A percentile compares a stretch with the other conserved stretches of the same genome.
Conservation (phyloP, 2,888 invertebrate genomes). For the Chrysotoxum bicinctum region DNA sequence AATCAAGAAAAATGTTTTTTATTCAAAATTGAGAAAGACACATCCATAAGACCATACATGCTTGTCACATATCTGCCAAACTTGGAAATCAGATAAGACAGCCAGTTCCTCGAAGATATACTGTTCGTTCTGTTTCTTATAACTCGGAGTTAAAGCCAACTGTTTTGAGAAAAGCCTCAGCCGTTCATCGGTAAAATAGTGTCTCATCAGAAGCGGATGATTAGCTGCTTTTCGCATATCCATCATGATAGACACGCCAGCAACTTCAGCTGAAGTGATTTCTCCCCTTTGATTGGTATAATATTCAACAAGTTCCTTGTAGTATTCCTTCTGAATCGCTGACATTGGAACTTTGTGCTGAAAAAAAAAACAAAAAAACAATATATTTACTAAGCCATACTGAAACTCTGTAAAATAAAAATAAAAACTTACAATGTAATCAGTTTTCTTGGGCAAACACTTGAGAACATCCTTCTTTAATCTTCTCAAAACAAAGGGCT, state of each 20-base stretch:
- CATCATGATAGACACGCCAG: slow-evolving; percentile 93
- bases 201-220: slow-evolving; percentile 93
- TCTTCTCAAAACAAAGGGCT: slow-evolving; percentile 95
- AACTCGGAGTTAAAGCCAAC: slow-evolving; percentile 86
- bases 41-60: slow-evolving; percentile 81
- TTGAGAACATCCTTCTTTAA: slow-evolving; percentile 93
- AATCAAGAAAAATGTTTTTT: not conserved
- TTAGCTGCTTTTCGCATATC: slow-evolving; percentile 96
- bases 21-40: not conserved
- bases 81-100: slow-evolving; percentile 95
- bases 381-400: not conserved
- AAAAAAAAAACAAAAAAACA: slow-evolving; percentile 28
- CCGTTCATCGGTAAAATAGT: slow-evolving; percentile 86
- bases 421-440: slow-evolving; percentile 84
- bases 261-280: slow-evolving; percentile 84
- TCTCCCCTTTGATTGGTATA: slow-evolving; percentile 85
- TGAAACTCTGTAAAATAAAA: not conserved
- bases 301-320: slow-evolving; percentile 87
- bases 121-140: slow-evolving; percentile 89
- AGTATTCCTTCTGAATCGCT: slow-evolving; percentile 88
- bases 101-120: slow-evolving; percentile 93
- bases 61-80: slow-evolving; percentile 89
- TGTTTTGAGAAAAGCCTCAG: slow-evolving; percentile 87
- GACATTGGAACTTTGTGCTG: slow-evolving; percentile 85
- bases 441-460: slow-evolving; percentile 92